These are phyloP conservation scores for Dromius quadrimaculatus DNA, from an alignment of 2,888 invertebrate genomes.

Conservation along the genomic window DNA sequence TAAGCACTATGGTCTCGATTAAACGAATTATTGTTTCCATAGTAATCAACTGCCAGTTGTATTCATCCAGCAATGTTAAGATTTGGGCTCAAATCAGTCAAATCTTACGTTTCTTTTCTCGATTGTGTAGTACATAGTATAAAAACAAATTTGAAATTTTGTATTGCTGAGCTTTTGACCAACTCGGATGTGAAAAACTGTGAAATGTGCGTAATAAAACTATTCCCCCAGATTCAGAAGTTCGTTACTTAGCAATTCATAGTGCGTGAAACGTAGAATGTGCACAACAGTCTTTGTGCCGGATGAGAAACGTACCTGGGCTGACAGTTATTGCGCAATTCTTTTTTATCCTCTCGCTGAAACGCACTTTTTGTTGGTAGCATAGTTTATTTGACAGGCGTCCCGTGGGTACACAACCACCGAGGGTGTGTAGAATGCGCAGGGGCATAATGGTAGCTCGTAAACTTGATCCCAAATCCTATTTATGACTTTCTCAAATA, in stretches of 20 bases:
- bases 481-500: constrained; percentile 52
- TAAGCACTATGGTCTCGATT: no score
- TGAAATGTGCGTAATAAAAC: constrained; percentile 8
- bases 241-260: constrained; percentile 23
- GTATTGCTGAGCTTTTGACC: no score
- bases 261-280: constrained; percentile 23
- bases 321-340: constrained; percentile 60
- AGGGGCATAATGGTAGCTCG: constrained; percentile 44
- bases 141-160: no score
- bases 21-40: no score
- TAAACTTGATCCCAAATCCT: constrained; percentile 47
- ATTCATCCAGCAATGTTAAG: no score
- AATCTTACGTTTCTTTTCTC: no score
- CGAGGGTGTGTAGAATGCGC: constrained; percentile 1
- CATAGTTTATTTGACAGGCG: constrained; percentile 59
- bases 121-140: no score
- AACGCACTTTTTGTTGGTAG: constrained; percentile 58
- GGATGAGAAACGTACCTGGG: constrained; percentile 57
- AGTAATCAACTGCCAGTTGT: no score
- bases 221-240: constrained; percentile 7
- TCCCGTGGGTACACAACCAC: constrained; percentile 52
- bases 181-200: no score
- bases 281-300: constrained; percentile 30
- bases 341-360: constrained; percentile 58
- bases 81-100: no score